Conservation (phyloP, 2,888 invertebrate genomes). For the Terebella lapidaria region DNA sequence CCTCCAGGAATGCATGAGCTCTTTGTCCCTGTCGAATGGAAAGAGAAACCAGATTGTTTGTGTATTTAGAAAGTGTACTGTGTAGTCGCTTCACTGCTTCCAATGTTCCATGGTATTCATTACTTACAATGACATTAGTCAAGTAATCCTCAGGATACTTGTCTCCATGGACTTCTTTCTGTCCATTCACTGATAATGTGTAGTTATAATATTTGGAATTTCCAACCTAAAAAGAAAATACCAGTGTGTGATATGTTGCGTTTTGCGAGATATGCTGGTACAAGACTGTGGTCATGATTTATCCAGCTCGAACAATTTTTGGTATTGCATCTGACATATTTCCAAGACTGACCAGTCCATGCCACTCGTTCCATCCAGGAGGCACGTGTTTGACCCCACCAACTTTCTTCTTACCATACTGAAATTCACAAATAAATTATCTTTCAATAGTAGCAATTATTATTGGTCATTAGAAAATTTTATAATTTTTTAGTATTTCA, state of each 20-base stretch:
- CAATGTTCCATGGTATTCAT: too few relatives aligned
- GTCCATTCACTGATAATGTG: conserved; percentile 75
- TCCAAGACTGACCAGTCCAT: conserved; percentile 67
- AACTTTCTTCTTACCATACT: conserved; percentile 62
- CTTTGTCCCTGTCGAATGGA: conserved; percentile 43
- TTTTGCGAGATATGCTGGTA: too few relatives aligned
- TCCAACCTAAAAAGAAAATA: conserved; percentile 59
- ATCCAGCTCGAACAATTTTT: too few relatives aligned
- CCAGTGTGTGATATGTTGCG: too few relatives aligned
- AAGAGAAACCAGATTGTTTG: too few relatives aligned
- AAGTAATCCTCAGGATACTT: conserved; percentile 65
- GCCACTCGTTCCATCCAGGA: conserved; percentile 81
- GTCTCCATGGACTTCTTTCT: conserved; percentile 61
- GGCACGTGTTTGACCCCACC: conserved; percentile 70
- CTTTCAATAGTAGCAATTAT: too few relatives aligned
- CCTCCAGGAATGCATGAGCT: conserved; percentile 39
- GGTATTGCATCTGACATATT: too few relatives aligned
- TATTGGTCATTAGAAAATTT: too few relatives aligned
- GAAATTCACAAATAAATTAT: conserved; percentile 30
- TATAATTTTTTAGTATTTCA: too few relatives aligned
- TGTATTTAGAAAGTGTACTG: too few relatives aligned
- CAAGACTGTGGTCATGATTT: too few relatives aligned
- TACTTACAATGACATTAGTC: conserved; percentile 75
- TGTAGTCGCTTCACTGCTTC: too few relatives aligned
- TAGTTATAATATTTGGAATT: conserved; percentile 93